Evolutionary conservation across 2,888 invertebrate genomes (phyloP).

Genomic region (Drosophila merina): DNA sequence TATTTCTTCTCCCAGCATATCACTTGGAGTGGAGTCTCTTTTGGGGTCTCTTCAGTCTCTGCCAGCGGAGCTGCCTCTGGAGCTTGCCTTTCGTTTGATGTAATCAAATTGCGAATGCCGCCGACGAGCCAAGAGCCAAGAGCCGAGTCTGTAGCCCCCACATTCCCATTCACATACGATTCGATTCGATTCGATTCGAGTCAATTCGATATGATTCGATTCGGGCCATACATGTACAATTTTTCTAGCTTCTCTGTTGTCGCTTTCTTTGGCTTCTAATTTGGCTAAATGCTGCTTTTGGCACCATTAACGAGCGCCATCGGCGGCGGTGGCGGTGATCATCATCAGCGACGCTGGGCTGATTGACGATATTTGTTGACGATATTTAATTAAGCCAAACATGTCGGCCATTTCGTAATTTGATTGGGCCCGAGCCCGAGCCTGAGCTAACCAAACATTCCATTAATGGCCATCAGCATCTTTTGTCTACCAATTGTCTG

Average conservation of each 20-base stretch:
- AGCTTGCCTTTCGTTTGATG: constrained; percentile 62
- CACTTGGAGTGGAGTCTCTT: constrained; percentile 28
- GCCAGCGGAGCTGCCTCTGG: constrained; percentile 8
- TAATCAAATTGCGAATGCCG: constrained; percentile 73
- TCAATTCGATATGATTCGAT: constrained; percentile 3
- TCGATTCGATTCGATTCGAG: neutral
- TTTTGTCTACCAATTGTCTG: constrained; percentile 39
- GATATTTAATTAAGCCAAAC: constrained; percentile 58
- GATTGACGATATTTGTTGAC: constrained; percentile 31
- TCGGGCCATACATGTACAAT: constrained; percentile 1
- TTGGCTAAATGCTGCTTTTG: constrained; percentile 68
- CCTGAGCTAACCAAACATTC: constrained; percentile 25
- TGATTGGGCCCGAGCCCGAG: constrained; percentile 36
- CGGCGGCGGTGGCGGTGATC: constrained; percentile 21
- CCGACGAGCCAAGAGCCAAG: neutral
- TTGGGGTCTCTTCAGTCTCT: constrained; percentile 2
- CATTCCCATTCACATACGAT: neutral
- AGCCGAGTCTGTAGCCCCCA: constrained; percentile 21
- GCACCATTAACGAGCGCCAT: constrained; percentile 59
- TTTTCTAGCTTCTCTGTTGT: constrained; percentile 46
- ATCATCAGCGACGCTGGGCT: constrained; percentile 42
- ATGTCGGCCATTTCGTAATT: constrained; percentile 57
- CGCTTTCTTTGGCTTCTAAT: constrained; percentile 70
- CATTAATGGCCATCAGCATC: constrained; percentile 39
- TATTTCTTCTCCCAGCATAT: constrained; percentile 60